Evolutionary conservation across 2,113 vertebrate genomes (phyloP), one percentile per base, ranked within the genome.

Genomic region (Siphamia tubifer): DNA sequence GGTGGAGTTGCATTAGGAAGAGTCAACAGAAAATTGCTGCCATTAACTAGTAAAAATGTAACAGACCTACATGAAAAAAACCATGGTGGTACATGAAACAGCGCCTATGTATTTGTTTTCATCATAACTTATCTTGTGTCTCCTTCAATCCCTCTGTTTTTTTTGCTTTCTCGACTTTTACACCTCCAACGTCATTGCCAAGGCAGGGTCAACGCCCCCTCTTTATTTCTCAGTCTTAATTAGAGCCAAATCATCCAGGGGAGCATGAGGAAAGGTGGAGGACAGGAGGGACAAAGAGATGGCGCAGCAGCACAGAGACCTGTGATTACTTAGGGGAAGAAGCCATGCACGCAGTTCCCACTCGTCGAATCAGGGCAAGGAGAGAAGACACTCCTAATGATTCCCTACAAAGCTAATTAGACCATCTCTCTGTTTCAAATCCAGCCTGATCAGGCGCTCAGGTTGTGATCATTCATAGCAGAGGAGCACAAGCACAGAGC

Each of bases 381-480:
- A 68, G 54, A 58, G 64, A 83, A 51, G 55, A 43, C 44, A 1
- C 9, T 75, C 28, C 62, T 72, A 78, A 81, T 70, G 77, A 76
- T 55, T 79, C 66, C 49, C 74, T 49, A 45, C 76, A 44, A 75
- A 52, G 79, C 55, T 81, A 81, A 87, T 87, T 78, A 76, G 77
- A 76, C 1, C 47, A 8, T 23, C 66, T 45, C 38, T 78, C 19
- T 43, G 65, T 68, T 56, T 72, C 58, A 39, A n/a, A 74, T 40
- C 36, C 58, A 32, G 47, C 47, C 66, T 27, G 52, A 73, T 73
- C 56, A 20, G 4, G 19, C 53, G 52, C 80, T 27, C 58, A 47
- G 40, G 63, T 52, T 61, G 64, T 8, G 54, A 74, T 61, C 1
- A 71, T 28, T 68, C 68, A 62, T 35, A 30, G 15, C 12, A 39